These are phyloP conservation scores for Rhopalosiphum padi DNA, from an alignment of 1,140 invertebrate species.

Conservation along the genomic window DNA sequence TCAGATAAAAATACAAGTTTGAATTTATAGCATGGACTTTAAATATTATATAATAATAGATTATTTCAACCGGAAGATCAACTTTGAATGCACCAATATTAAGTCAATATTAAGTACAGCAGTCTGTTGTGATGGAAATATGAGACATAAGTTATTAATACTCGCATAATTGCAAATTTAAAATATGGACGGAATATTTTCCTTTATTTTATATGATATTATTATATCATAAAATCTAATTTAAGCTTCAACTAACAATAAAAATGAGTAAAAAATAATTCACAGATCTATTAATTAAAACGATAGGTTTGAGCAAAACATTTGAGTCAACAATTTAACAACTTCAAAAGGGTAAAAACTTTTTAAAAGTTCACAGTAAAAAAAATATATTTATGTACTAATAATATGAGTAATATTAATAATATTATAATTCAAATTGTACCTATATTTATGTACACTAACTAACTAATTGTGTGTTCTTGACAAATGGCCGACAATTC, in stretches of 20 bases:
- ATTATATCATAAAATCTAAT: background rate
- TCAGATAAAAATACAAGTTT: background rate
- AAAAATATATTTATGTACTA: background rate
- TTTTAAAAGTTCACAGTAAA: background rate
- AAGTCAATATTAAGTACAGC: background rate
- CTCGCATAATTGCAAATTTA: background rate
- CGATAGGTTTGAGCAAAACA: slow-evolving; percentile 45
- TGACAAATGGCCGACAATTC: slow-evolving; percentile 90
- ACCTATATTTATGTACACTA: background rate
- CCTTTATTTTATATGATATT: background rate
- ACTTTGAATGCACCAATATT: background rate
- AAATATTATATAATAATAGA: background rate
- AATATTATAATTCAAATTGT: slow-evolving; percentile 1
- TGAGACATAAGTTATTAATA: background rate
- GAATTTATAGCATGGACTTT: background rate
- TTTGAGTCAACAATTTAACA: slow-evolving; percentile 16
- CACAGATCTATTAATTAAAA: slow-evolving; percentile 46
- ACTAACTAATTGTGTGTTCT: slow-evolving; percentile 74
- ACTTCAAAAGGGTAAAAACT: background rate
- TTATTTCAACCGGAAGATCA: background rate
- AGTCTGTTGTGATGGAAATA: background rate
- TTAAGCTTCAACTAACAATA: slow-evolving; percentile 30
- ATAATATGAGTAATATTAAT: slow-evolving; percentile 14
- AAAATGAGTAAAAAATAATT: slow-evolving; percentile 36
- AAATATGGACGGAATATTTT: slow-evolving; percentile 39